Base-by-base conservation (phyloP, 2,888 invertebrate species). In the Heliconius ismenius region DNA sequence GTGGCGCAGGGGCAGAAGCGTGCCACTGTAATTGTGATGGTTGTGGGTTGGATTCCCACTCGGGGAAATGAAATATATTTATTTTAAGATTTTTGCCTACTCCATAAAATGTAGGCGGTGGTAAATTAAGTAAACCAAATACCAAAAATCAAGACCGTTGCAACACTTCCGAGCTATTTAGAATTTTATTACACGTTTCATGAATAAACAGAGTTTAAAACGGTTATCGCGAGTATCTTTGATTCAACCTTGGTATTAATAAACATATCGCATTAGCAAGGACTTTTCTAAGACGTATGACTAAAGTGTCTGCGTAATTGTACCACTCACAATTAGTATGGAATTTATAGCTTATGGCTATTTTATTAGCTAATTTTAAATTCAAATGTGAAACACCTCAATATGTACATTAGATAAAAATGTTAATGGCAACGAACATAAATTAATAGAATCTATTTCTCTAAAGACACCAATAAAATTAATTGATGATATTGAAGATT, bases 401-500 rank as follows among this genome's bases (percentile, higher is more conserved):
- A 70, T 70, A n/a, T 70, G 58, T 70, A 70, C 58, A 58, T 70
- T 58, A 26, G 73, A 73, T 73, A 73, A 73, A 43, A 73, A 73
- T 73, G 62, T 39, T 43, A 63, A 68, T 62, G 28, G 21, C 49
- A 15, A 11, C 6, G 26, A 73, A 62, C 36, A 73, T 62, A 73
- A 70, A 26, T 73, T 39, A 39, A 26, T 63, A 63, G 72, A 73
- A 18, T 62, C 73, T 36, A 58, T 54, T 54, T 62, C 73, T 63
- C 43, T 39, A 63, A 73, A 62, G 73, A 73, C 63, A 43, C 36
- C 39, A 62, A 76, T 74, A 76, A 74, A 80, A 79, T 78, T 76
- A 78, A 78, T 76, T 76, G 80, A 78, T 67, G 76, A 73, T 80
- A 81, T 80, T 84, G 85, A 86, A 89, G 87, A 88, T 86, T 80